phyloP scores from a whole-genome alignment of 1,140 invertebrate genomes.

The Bombus polaris region DNA sequence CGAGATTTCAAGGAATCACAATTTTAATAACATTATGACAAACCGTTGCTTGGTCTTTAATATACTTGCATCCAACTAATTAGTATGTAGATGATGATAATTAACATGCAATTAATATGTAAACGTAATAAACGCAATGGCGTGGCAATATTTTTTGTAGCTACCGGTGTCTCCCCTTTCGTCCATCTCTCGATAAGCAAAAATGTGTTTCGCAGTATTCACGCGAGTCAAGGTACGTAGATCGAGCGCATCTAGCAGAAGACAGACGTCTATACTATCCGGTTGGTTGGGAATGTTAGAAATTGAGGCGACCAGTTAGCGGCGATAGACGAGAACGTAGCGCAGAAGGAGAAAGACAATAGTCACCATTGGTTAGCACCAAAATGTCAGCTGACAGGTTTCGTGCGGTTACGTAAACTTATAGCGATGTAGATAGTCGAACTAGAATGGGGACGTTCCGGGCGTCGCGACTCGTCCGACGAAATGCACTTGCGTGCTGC shows the following conservation, averaged over 20 bases:
- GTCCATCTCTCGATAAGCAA: too few species aligned
- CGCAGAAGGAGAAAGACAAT: constrained; percentile 53
- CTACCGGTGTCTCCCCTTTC: too few species aligned
- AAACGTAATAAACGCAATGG: too few species aligned
- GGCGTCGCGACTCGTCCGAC: constrained; percentile 74
- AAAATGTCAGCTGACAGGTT: constrained; percentile 80
- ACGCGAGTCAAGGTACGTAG: too few species aligned
- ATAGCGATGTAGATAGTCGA: constrained; percentile 78
- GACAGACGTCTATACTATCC: not conserved
- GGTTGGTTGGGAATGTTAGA: constrained; percentile 8
- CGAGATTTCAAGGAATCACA: too few species aligned
- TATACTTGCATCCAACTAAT: too few species aligned
- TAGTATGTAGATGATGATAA: too few species aligned
- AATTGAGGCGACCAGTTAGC: constrained; percentile 28
- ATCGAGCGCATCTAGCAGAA: not conserved
- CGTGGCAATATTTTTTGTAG: too few species aligned
- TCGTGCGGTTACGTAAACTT: constrained; percentile 81
- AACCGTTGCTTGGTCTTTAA: too few species aligned
- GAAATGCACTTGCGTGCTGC: constrained; percentile 75
- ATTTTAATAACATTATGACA: too few species aligned
- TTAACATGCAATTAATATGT: too few species aligned
- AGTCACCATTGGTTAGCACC: constrained; percentile 72
- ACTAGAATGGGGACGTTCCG: constrained; percentile 78
- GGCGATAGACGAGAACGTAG: constrained; percentile 7
- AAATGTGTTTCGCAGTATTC: too few species aligned